Base-by-base conservation (phyloP, 2,797 vertebrate genomes). In the Coilia nasus region DNA sequence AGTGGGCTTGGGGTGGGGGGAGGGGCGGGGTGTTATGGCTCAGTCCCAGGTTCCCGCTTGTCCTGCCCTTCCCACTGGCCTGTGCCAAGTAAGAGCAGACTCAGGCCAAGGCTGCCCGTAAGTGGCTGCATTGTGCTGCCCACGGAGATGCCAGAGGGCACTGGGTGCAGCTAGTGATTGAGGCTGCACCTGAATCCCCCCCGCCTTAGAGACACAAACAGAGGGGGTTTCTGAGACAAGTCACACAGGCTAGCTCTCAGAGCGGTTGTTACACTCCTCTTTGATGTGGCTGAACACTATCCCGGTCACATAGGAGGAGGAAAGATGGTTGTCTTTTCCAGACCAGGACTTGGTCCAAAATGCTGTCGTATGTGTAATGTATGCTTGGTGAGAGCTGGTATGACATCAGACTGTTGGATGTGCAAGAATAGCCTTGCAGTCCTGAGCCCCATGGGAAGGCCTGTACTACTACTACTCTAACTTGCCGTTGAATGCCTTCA, bases 1-100 rank as follows among this genome's bases (percentile, higher is more conserved):
- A 75, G 67, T 6, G 67, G 64, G 60, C 28, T n/a, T 12, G 11
- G 47, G 14, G 4, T 67, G n/a, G 7, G 35, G 23, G 28, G 11
- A 9, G 6, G n/a, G 7, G 35, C 14, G 28, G 11, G 17, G 6
- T 23, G 28, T 44, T 64, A 83, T 60, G 57, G 56, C 82, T n/a
- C 44, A 83, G 60, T 62, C 57, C 57, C 60, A 83, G 35, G 60
- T 41, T 57, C 81, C 81, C 41, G 25, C 15, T 35, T 60, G 50
- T 82, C 81, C 71, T 78, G 71, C 71, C 71, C 71, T 21, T 78
- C 71, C 71, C 71, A 41, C 14, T 78, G 35, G 71, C 71, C 31
- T 78, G 71, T 78, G 71, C 71, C 64, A 71, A 71, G 64, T 71
- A 6, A 15, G 25, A 28, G 9, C 25, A 25, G 64, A 3, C 64